Base-by-base conservation (phyloP, 2,888 invertebrate genomes). In the Nemurella pictetii region DNA sequence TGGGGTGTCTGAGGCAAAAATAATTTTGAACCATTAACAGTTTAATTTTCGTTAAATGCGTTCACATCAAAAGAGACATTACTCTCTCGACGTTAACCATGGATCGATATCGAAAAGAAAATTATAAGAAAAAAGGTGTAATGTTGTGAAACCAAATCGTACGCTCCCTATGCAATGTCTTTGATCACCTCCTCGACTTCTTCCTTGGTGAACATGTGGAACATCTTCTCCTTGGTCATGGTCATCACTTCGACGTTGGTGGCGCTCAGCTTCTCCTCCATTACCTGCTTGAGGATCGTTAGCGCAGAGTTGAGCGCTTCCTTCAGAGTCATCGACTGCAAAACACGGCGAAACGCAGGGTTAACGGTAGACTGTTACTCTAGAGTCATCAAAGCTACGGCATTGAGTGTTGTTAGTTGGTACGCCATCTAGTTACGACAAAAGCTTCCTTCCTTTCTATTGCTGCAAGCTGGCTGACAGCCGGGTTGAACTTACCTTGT, bases 251-350 rank as follows among this genome's bases (percentile, higher is more conserved):
- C 99, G 84, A 99, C 98, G 91, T 99, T 99, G 85, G 96, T 97
- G 86, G 98, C 96, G 86, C 96, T 99, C 0, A 99, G 91, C 90
- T 99, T 99, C 90, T 99, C 99, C 90, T 99, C 99, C 99, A 99
- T 99, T 0, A 99, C 99, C 91, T 99, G 99, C 90, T 99, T 99
- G 28, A 99, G 92, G 88, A 99, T 99, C 15, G 96, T 97, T 84
- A 99, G 92, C 0, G 98, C 96, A 20, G 96, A 92, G 89, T 97
- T 97, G 86, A 97, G 95, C 0, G 99, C 99, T 91, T 99, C 99
- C 87, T 95, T 94, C 83, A 99, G 90, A 0, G 96, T 97, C 96
- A 99, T 98, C 28, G 97, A 96, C 92, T 97, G 93, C 15, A 91
- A 90, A 87, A 86, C 82, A 88, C 87, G 75, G 84, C 77, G 25